Conservation (phyloP, 2,113 vertebrate species). For the Phoenicopterus ruber region DNA sequence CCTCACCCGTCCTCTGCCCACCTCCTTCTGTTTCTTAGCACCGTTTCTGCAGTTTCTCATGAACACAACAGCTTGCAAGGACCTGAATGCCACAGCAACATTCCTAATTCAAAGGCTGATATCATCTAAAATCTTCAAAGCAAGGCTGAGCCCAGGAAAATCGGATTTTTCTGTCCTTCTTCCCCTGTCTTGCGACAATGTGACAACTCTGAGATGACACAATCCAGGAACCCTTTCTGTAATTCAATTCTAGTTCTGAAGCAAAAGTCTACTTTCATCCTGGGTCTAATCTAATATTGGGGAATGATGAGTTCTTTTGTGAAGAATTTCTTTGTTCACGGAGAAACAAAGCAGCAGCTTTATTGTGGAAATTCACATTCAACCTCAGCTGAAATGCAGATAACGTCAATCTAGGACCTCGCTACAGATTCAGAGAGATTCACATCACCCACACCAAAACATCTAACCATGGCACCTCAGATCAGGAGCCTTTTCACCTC, state of each 20-base stretch:
- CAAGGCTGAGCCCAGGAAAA: background rate
- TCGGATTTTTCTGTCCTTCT: background rate
- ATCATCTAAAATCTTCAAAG: conserved; percentile 1
- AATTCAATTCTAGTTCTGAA: conserved; percentile 39
- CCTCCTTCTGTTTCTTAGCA: background rate
- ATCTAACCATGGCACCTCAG: background rate
- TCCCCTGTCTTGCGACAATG: background rate
- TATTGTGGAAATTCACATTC: background rate
- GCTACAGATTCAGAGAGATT: background rate
- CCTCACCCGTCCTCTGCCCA: background rate
- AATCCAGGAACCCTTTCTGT: conserved; percentile 14
- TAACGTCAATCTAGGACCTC: background rate
- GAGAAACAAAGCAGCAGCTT: conserved; percentile 2
- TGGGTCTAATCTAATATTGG: background rate
- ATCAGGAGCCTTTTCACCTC: background rate
- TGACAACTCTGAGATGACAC: background rate
- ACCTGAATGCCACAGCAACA: background rate
- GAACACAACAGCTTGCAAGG: background rate
- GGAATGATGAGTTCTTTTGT: background rate
- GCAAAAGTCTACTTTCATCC: conserved; percentile 18
- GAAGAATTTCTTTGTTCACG: conserved; percentile 17
- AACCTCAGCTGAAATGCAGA: background rate
- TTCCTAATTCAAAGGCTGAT: conserved; percentile 35
- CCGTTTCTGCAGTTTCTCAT: background rate
- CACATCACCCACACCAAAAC: background rate